These are phyloP conservation scores for Quadriops clusia DNA, from an alignment of 2,888 invertebrate genomes.

Conservation along the genomic window DNA sequence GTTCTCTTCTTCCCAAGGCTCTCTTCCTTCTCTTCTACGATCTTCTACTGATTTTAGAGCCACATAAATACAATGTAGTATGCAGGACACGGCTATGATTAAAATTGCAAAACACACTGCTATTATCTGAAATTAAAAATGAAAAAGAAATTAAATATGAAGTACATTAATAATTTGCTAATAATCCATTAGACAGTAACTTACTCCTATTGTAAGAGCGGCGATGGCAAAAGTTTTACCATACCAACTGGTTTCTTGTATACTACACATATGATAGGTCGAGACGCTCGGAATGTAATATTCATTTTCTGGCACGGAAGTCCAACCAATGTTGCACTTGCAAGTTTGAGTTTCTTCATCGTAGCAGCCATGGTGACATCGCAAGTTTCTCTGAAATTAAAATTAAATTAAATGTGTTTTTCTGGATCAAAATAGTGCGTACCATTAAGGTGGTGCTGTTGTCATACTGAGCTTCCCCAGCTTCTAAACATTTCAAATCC, in stretches of 20 bases:
- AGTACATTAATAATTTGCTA: too few species aligned
- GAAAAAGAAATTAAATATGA: too few species aligned
- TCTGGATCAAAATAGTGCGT: neutral
- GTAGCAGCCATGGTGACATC: slow-evolving; percentile 33
- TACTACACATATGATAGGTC: slow-evolving; percentile 37
- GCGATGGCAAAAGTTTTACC: too few species aligned
- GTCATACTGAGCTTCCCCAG: slow-evolving; percentile 7
- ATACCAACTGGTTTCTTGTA: slow-evolving; percentile 31
- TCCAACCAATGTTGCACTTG: slow-evolving; percentile 34
- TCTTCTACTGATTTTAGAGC: too few species aligned
- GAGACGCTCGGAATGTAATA: slow-evolving; percentile 30
- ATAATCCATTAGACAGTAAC: too few species aligned
- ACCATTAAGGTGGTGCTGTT: slow-evolving; percentile 10
- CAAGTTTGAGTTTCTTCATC: slow-evolving; percentile 31
- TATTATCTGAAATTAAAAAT: too few species aligned
- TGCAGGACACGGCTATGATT: too few species aligned
- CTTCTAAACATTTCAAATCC: slow-evolving; percentile 26
- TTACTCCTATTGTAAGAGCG: too few species aligned
- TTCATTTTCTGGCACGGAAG: slow-evolving; percentile 28
- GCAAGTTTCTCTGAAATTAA: slow-evolving; percentile 24
- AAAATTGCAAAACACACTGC: too few species aligned
- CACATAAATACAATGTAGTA: too few species aligned
- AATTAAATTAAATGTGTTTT: slow-evolving; percentile 1
- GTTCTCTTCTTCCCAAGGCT: too few species aligned
- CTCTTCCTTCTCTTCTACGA: too few species aligned